Conservation (phyloP, 2,797 vertebrate genomes). For the Sciurus carolinensis region DNA sequence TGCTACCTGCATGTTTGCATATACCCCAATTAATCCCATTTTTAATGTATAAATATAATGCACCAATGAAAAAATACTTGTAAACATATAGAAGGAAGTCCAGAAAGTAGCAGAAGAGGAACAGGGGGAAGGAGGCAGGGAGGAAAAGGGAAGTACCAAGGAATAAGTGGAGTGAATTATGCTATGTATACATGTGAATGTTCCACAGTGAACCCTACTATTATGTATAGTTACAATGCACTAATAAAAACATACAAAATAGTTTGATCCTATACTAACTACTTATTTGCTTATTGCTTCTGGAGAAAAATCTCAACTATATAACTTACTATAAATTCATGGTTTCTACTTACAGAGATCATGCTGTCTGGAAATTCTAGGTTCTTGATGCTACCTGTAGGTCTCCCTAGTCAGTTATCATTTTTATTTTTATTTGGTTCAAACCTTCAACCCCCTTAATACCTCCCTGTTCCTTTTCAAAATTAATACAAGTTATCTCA, state of each 20-base stretch:
- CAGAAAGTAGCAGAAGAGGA: too few relatives aligned
- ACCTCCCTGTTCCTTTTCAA: neutral
- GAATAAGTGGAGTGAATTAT: too few relatives aligned
- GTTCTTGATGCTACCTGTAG: neutral
- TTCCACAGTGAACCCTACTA: too few relatives aligned
- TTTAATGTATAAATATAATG: too few relatives aligned
- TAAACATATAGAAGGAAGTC: too few relatives aligned
- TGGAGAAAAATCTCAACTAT: neutral
- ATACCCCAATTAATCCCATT: too few relatives aligned
- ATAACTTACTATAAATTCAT: neutral
- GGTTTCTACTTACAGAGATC: neutral
- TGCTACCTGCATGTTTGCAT: too few relatives aligned
- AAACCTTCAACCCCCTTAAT: neutral
- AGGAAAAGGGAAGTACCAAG: too few relatives aligned
- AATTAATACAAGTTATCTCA: neutral
- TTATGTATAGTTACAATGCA: too few relatives aligned
- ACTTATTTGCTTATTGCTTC: neutral
- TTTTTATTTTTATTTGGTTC: conserved; percentile 32
- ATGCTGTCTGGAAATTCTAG: neutral
- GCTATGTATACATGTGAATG: too few relatives aligned
- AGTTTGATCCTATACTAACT: neutral
- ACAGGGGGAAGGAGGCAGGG: too few relatives aligned
- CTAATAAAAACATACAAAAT: neutral
- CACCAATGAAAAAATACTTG: too few relatives aligned
- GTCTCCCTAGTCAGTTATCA: neutral